These are phyloP conservation scores for Coleophora deauratella DNA, from an alignment of 2,888 invertebrate genomes.

Conservation along the genomic window DNA sequence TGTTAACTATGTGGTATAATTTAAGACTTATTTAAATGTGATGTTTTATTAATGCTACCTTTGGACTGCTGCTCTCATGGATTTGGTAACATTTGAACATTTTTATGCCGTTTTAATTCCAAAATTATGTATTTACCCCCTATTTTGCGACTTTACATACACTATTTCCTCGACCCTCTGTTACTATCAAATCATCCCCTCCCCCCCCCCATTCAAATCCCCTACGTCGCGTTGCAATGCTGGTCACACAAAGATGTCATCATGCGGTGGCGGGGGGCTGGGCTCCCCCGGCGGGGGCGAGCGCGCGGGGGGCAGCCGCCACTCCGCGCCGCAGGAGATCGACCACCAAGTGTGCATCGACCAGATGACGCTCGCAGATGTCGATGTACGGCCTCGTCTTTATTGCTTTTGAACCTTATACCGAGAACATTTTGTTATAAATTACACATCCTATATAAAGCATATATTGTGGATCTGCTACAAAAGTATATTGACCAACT, in stretches of 20 bases:
- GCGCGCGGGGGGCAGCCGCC: conserved; percentile 57
- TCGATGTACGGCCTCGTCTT: conserved; percentile 62
- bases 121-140: neutral
- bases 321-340: conserved; percentile 41
- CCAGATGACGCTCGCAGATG: conserved; percentile 82
- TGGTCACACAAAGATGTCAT: conserved; percentile 27
- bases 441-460: too few relatives aligned
- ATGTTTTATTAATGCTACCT: conserved; percentile 10
- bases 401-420: too few relatives aligned
- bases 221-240: too few relatives aligned
- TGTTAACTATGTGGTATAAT: too few relatives aligned
- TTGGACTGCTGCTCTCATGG: conserved; percentile 45
- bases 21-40: too few relatives aligned
- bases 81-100: conserved; percentile 33
- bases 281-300: conserved; percentile 28
- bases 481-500: too few relatives aligned
- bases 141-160: conserved; percentile 3
- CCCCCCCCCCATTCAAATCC: too few relatives aligned
- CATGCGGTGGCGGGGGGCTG: conserved; percentile 58
- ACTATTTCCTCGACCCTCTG: too few relatives aligned
- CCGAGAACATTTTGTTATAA: too few relatives aligned
- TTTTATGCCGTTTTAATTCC: too few relatives aligned
- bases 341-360: conserved; percentile 84
- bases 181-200: too few relatives aligned
- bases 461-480: too few relatives aligned